Evolutionary conservation across 2,797 vertebrate genomes (phyloP), one percentile per base, ranked within the genome.

Genomic region (Distichodus sexfasciatus): DNA sequence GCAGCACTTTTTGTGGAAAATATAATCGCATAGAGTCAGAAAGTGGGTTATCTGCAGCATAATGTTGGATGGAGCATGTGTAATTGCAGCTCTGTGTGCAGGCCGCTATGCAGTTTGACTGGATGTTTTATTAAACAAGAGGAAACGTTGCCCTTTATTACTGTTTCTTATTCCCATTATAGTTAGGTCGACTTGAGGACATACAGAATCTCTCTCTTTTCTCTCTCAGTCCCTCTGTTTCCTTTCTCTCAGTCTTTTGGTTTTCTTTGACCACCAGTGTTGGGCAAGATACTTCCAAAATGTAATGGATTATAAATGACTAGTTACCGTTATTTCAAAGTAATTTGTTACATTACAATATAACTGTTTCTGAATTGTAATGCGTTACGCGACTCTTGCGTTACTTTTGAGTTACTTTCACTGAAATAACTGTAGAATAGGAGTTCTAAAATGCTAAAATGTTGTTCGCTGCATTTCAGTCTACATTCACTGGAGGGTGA

Each of bases 1-100:
- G 11, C 9, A 62, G 58, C 61, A 21, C 63, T 19, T 31, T 71
- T 41, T 61, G 64, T 71, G 77, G 77, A 79, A 79, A 79, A 66
- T 69, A 24, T 79, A 68, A 76, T 66, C 17, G 53, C 47, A 60
- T 28, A 12, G 29, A 36, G 66, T 46, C 47, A 44, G 35, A 59
- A 59, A 59, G 55, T 24, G 51, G 57, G 33, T 43, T 50, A 33
- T 74, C 43, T 35, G 4, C 24, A 68, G 40, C 14, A 12, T 59
- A 35, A 53, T 48, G 48, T 46, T 69, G 47, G 11, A n/a, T 46
- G 46, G 21, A 51, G 41, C 48, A 6, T 44, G 54, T 64, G 63
- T 74, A 48, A 58, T 21, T 44, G 41, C 19, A 47, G 59, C 43
- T 47, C 43, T 63, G 59, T 29, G 26, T 17, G 41, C 14, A 6